phyloP scores from a whole-genome alignment of 2,113 vertebrate species.

The Phyllostomus hastatus region DNA sequence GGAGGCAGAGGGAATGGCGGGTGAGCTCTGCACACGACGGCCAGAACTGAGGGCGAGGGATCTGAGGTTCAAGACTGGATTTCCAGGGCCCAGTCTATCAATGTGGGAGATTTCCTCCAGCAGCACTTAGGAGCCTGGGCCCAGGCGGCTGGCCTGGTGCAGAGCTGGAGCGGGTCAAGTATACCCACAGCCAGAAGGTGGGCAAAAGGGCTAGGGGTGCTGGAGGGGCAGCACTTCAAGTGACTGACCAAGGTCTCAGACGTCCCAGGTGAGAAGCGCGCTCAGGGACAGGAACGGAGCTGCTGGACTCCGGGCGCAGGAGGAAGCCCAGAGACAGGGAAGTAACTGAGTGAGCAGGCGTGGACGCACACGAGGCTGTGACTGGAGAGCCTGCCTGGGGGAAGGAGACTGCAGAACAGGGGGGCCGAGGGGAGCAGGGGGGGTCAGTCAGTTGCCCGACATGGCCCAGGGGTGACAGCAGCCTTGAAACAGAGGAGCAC shows the following conservation, averaged over 20 bases:
- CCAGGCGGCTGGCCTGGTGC: background rate
- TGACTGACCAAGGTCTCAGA: background rate
- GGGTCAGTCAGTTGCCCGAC: background rate
- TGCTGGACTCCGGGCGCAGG: background rate
- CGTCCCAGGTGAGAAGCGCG: background rate
- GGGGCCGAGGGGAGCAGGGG: background rate
- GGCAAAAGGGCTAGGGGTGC: background rate
- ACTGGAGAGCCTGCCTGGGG: accelerated
- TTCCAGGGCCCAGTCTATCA: background rate
- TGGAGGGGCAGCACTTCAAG: background rate
- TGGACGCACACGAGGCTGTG: background rate
- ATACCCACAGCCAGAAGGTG: background rate
- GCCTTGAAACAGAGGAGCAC: background rate
- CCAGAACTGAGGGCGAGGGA: background rate
- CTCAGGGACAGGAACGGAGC: background rate
- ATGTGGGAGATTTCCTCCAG: background rate
- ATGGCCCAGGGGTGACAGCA: background rate
- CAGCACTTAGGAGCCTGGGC: background rate
- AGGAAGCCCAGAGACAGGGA: background rate
- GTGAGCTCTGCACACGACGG: background rate
- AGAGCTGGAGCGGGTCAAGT: background rate
- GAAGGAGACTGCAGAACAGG: background rate
- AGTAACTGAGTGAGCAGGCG: background rate
- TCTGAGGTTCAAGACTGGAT: background rate
- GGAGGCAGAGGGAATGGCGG: background rate